Base-by-base conservation (phyloP, 2,797 vertebrate species). In the Lophius americanus region DNA sequence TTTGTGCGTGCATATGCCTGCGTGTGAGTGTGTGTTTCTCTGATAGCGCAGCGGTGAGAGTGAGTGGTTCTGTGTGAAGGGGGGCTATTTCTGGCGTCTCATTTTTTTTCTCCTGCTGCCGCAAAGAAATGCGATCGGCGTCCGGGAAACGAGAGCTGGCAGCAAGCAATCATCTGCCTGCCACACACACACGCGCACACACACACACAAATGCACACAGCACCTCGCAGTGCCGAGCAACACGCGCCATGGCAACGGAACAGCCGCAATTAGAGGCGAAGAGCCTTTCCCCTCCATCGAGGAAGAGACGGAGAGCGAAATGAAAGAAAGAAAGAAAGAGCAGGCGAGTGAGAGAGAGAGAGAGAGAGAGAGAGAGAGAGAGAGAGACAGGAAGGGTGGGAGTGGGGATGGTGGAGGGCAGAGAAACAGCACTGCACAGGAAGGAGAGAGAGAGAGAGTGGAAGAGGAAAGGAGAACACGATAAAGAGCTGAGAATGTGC, bases 171-270 rank as follows among this genome's bases (percentile, higher is more conserved):
- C 90, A 90, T 91, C 90, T 88, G 86, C 88, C 88, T 90, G 89
- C 88, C 85, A 84, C 79, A 73, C 71, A 60, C 66, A 68, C 10
- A 42, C 41, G 41, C 41, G 44, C 60, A 57, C 81, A 59, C 73
- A 68, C 66, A 76, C 71, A 61, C 70, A 68, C 73, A 56, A 78
- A 78, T 65, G 68, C 78, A 78, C 62, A 77, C 68, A 78, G 80
- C 85, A 86, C 86, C 86, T 87, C 81, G 54, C 88, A 90, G 88
- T 70, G 76, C 85, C 55, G 81, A 88, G 88, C 88, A 89, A 89
- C 89, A 86, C 83, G 91, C 90, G 82, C 92, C 90, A 92, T 92
- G 90, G 90, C 91, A 93, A 92, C 91, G 88, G 88, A 93, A 90
- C 89, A 90, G 90, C 91, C 88, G 89, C 89, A 92, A 92, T 92